These are phyloP conservation scores for Orchestes rusci DNA, from an alignment of 2,888 invertebrate genomes.

Conservation along the genomic window DNA sequence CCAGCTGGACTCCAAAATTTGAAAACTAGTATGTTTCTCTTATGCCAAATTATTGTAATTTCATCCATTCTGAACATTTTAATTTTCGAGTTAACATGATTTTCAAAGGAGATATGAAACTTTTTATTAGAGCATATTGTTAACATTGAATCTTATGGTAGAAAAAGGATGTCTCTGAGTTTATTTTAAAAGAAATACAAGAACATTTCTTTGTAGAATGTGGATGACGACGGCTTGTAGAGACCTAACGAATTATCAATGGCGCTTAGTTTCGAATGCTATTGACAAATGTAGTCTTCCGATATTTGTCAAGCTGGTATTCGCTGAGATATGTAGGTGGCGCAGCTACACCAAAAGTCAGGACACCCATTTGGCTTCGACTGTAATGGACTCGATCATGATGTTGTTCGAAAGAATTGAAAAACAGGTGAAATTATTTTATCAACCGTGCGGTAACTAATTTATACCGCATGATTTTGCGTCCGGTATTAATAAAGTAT, in stretches of 20 bases:
- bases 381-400: slow-evolving; percentile 96
- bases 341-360: slow-evolving; percentile 91
- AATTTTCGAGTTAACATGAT: not conserved
- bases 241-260: slow-evolving; percentile 87
- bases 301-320: slow-evolving; percentile 94
- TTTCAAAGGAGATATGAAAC: not conserved
- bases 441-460: too few relatives aligned
- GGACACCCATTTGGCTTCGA: slow-evolving; percentile 86
- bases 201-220: slow-evolving; percentile 51
- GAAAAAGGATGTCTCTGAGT: too few relatives aligned
- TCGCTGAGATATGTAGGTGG: slow-evolving; percentile 97
- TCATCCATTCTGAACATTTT: too few relatives aligned
- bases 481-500: too few relatives aligned
- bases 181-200: too few relatives aligned
- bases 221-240: slow-evolving; percentile 90
- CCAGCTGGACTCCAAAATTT: too few relatives aligned
- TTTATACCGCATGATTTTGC: too few relatives aligned
- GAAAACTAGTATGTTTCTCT: too few relatives aligned
- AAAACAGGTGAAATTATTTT: slow-evolving; percentile 78
- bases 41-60: too few relatives aligned
- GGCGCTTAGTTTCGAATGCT: slow-evolving; percentile 89
- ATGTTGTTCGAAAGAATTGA: slow-evolving; percentile 94
- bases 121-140: too few relatives aligned
- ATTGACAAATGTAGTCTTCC: slow-evolving; percentile 90
- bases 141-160: too few relatives aligned